These are phyloP conservation scores for Helicoverpa zea DNA, from an alignment of 1,140 invertebrate genomes.

Conservation along the genomic window DNA sequence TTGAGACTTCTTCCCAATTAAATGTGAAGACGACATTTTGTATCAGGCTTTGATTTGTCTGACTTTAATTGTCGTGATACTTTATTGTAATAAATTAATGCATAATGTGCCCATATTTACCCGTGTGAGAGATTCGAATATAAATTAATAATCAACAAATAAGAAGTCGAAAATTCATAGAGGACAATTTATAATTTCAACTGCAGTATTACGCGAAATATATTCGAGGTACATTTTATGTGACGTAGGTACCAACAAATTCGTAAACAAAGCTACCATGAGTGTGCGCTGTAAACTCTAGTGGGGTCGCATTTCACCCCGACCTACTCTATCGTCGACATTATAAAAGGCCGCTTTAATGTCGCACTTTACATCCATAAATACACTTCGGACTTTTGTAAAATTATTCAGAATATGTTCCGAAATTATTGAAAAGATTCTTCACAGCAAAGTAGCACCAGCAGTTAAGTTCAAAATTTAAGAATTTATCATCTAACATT, in stretches of 20 bases:
- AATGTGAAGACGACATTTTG: slow-evolving; percentile 21
- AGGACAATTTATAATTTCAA: slow-evolving; percentile 4
- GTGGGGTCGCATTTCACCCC: slow-evolving; percentile 33
- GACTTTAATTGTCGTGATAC: too few relatives aligned
- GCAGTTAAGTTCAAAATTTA: slow-evolving; percentile 17
- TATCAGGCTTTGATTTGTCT: too few relatives aligned
- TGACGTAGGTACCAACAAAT: slow-evolving; percentile 2
- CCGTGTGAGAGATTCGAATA: background rate
- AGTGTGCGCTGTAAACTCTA: slow-evolving; percentile 1
- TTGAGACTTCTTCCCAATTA: background rate
- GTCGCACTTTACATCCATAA: slow-evolving; percentile 1
- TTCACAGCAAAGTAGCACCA: background rate
- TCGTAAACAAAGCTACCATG: background rate
- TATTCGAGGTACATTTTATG: background rate
- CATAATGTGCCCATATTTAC: too few relatives aligned
- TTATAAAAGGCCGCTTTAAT: slow-evolving; percentile 35
- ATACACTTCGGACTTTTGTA: slow-evolving; percentile 25
- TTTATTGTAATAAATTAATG: too few relatives aligned
- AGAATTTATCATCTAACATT: slow-evolving; percentile 1
- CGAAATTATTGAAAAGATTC: slow-evolving; percentile 27
- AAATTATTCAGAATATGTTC: slow-evolving; percentile 31
- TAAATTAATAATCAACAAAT: background rate
- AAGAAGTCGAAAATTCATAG: background rate
- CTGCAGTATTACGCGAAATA: background rate
- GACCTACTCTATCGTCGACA: slow-evolving; percentile 9